Evolutionary conservation across 2,797 vertebrate species (phyloP).

Genomic region (Hybognathus amarus): DNA sequence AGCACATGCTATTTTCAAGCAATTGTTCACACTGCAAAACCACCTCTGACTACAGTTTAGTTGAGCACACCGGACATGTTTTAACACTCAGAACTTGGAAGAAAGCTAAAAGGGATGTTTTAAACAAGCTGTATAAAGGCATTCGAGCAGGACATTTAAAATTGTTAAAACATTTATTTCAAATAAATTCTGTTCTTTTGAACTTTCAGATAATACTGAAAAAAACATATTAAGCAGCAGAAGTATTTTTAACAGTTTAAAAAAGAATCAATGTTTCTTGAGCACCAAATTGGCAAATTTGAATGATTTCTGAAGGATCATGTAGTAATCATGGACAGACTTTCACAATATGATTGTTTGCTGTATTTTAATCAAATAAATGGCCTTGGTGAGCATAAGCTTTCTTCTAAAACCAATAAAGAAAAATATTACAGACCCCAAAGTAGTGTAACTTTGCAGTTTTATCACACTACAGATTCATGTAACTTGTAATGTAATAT

Average conservation of each 20-base stretch:
- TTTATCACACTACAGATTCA: neutral
- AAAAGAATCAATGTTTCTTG: neutral
- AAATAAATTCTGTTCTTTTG: neutral
- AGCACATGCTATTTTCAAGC: constrained; percentile 9
- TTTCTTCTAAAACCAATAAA: neutral
- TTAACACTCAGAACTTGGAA: neutral
- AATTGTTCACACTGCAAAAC: neutral
- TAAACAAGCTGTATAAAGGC: neutral
- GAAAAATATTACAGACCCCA: neutral
- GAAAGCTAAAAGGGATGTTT: neutral
- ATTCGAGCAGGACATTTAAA: neutral
- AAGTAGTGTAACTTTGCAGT: neutral
- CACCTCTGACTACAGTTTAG: neutral
- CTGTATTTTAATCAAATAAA: neutral
- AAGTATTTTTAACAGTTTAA: neutral
- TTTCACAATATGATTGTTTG: neutral
- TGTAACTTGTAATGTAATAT: neutral
- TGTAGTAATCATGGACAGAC: neutral
- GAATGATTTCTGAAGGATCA: neutral
- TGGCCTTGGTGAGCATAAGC: neutral
- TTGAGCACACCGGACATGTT: neutral
- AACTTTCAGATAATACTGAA: neutral
- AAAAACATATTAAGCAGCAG: neutral
- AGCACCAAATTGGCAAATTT: neutral
- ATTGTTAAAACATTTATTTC: neutral